Evolutionary conservation across 2,888 invertebrate genomes (phyloP).

Genomic region (Metellina segmentata): DNA sequence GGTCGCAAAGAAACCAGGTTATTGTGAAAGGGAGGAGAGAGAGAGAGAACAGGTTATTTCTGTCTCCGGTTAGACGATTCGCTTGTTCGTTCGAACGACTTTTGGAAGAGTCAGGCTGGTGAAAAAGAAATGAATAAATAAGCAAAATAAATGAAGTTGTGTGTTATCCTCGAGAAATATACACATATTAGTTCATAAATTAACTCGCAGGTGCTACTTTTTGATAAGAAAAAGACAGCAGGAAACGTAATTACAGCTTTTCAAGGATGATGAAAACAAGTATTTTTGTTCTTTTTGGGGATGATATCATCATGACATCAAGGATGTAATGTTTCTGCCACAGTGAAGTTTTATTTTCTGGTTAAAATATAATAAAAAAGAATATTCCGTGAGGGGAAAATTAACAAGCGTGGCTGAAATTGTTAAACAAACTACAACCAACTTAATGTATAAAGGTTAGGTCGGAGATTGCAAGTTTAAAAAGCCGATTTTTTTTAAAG

Average conservation of each 20-base stretch:
- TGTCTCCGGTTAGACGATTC: conserved; percentile 43
- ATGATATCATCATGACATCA: background rate
- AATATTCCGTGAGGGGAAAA: background rate
- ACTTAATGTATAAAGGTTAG: too few species aligned
- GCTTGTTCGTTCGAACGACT: conserved; percentile 54
- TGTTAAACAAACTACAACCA: too few species aligned
- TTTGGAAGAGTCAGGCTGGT: conserved; percentile 17
- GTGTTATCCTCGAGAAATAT: conserved; percentile 2
- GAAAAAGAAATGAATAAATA: conserved; percentile 32
- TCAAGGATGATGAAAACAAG: background rate
- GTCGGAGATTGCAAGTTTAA: too few species aligned
- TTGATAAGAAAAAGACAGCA: background rate
- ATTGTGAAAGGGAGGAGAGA: conserved; percentile 33
- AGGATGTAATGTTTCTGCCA: background rate
- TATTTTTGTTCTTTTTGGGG: background rate
- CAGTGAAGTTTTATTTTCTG: background rate
- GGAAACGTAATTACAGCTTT: background rate
- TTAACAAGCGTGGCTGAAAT: too few species aligned
- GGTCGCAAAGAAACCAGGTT: conserved; percentile 68
- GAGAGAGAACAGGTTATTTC: conserved; percentile 70
- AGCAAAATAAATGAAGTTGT: background rate
- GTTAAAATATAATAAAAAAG: conserved; percentile 4
- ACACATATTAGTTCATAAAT: background rate
- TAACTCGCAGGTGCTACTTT: background rate
- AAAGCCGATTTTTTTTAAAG: too few species aligned